phyloP scores from a whole-genome alignment of 2,797 vertebrate species.

The Craterocephalus amniculus region DNA sequence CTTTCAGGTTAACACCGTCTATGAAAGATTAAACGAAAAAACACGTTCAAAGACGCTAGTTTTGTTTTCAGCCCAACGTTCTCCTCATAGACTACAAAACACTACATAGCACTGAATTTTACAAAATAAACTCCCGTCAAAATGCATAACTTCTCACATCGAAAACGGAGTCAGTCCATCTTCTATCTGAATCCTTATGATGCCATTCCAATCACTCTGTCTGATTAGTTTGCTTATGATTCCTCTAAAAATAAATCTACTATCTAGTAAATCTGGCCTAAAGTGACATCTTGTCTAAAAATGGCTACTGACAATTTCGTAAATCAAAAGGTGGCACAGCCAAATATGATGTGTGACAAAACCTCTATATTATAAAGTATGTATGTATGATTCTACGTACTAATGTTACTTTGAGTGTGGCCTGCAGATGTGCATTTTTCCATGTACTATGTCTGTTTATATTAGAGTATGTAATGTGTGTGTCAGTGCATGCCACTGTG shows the following conservation, averaged over 20 bases:
- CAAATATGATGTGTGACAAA: background rate
- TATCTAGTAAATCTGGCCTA: background rate
- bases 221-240: background rate
- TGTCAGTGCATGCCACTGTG: conserved; percentile 3
- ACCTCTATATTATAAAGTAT: background rate
- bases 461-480: conserved; percentile 8
- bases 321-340: background rate
- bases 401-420: conserved; percentile 7
- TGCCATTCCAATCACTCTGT: background rate
- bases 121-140: background rate
- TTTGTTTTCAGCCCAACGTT: background rate
- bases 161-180: background rate
- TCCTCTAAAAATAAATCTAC: background rate
- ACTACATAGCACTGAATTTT: background rate
- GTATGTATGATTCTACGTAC: background rate
- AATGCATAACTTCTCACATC: background rate
- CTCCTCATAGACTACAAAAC: background rate
- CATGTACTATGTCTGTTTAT: conserved; percentile 2
- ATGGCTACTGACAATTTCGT: too few relatives aligned
- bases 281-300: background rate
- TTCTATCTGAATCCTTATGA: background rate
- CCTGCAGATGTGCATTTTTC: conserved; percentile 35
- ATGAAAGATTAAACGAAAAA: conserved; percentile 5
- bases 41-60: background rate
- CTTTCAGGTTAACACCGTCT: conserved; percentile 3